Conservation (phyloP, 2,888 invertebrate genomes). For the Pycnomerus fuliginosus region DNA sequence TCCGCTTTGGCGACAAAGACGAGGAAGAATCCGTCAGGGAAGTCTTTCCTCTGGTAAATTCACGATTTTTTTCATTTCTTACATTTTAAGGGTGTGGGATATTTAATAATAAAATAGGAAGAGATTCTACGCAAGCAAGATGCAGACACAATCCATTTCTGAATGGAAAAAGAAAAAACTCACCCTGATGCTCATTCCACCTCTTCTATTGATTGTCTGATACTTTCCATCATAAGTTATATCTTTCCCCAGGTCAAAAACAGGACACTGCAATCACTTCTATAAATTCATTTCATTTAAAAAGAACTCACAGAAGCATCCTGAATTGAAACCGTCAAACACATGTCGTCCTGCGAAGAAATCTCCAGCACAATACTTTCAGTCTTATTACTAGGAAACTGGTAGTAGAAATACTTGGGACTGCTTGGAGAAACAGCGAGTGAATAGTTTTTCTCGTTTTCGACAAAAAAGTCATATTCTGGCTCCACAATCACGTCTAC, state of each 20-base stretch:
- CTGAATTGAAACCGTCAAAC: constrained; percentile 79
- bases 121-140: no score
- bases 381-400: constrained; percentile 50
- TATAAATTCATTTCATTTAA: constrained; percentile 2
- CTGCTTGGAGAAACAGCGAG: constrained; percentile 55
- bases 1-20: constrained; percentile 73
- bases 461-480: constrained; percentile 61
- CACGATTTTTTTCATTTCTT: no score
- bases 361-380: constrained; percentile 62
- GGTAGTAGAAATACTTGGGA: constrained; percentile 63
- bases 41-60: constrained; percentile 62
- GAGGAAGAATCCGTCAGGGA: constrained; percentile 72
- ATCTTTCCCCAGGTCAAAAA: constrained; percentile 76
- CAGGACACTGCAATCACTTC: constrained; percentile 69
- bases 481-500: constrained; percentile 62
- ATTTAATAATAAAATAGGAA: no score
- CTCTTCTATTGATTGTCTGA: constrained; percentile 74
- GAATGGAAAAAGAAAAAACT: no score
- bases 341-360: constrained; percentile 65
- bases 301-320: constrained; percentile 62
- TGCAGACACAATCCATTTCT: no score
- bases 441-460: constrained; percentile 50
- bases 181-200: constrained; percentile 75
- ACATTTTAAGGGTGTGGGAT: no score
- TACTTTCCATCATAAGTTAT: constrained; percentile 73